Conservation (phyloP, 2,797 vertebrate genomes). For the Melanotaenia pygmaea region DNA sequence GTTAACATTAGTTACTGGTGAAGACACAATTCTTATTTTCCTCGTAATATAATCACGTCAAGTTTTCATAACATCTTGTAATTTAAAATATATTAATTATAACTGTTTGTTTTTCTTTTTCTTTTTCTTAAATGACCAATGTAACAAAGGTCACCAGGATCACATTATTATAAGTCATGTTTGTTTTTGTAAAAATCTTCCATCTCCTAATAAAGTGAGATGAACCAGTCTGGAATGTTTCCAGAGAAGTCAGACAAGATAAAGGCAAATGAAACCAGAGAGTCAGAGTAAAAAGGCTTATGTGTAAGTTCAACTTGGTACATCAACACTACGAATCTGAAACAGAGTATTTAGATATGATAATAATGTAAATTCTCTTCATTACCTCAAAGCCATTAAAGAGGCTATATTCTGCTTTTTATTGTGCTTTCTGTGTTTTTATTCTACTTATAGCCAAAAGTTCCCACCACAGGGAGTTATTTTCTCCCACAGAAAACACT, state of each 20-base stretch:
- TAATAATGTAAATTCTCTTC: background rate
- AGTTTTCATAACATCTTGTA: background rate
- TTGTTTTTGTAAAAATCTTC: slow-evolving; percentile 51
- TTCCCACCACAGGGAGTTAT: background rate
- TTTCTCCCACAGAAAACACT: too few species aligned
- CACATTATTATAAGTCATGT: slow-evolving; percentile 35
- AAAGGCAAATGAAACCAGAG: background rate
- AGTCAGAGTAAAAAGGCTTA: background rate
- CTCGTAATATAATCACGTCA: background rate
- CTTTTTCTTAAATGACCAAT: too few species aligned
- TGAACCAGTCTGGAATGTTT: slow-evolving; percentile 47
- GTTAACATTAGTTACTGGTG: background rate
- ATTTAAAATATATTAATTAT: background rate
- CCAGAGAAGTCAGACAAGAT: slow-evolving; percentile 7
- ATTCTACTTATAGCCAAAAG: background rate
- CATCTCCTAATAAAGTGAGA: slow-evolving; percentile 37
- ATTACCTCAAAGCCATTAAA: background rate
- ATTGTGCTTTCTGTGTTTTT: background rate
- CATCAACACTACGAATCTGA: background rate
- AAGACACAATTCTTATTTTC: background rate
- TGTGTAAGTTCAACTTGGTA: background rate
- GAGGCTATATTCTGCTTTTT: background rate
- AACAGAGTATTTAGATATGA: background rate
- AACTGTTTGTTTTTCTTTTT: background rate
- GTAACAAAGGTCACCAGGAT: slow-evolving; percentile 8